Evolutionary conservation across 2,888 invertebrate species (phyloP), one percentile per base, ranked within the genome.

Genomic region (Drosophila putrida): DNA sequence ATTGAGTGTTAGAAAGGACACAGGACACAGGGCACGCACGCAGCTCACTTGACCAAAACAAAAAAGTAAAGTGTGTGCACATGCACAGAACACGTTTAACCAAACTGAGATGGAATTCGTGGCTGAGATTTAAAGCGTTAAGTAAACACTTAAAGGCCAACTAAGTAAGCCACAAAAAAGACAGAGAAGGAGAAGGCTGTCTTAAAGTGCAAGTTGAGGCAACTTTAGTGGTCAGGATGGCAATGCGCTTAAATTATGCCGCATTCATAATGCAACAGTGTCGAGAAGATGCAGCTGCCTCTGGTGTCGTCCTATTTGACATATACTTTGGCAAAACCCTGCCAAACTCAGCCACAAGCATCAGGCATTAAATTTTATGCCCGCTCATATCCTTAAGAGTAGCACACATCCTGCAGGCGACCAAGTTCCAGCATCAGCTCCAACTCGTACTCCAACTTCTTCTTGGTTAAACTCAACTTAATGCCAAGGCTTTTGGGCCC

Each of bases 261-360:
- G 60, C 86, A 90, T 88, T 90, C 86, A 90, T 90, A 89, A 88
- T 88, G 88, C 86, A 90, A 76, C 78, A 82, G 76, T 62, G 68
- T 60, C 66, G 72, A 66, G 46, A 50, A 51, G 47, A 44, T 41
- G 74, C 61, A 13, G 58, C 46, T 44, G 50, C 36, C 28, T 36
- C 41, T 73, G 55, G 49, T 65, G 71, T 61, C 44, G 38, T 64
- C 55, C 76, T 62, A 50, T 86, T 82, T 88, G 82, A 82, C 81
- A 83, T 84, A 82, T 86, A 70, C 77, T 70, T 67, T 55, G 31
- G 46, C 61, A 44, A 70, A 75, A 58, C 53, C 74, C 74, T 65
- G 51, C 74, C 54, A 66, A 80, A 75, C 75, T 74, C 82, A 50
- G 68, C 51, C 59, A 53, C 70, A 33, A 50, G 62, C 46, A 71